These are phyloP conservation scores for Halcyon badia DNA, from an alignment of 2,797 vertebrate species.

Conservation along the genomic window DNA sequence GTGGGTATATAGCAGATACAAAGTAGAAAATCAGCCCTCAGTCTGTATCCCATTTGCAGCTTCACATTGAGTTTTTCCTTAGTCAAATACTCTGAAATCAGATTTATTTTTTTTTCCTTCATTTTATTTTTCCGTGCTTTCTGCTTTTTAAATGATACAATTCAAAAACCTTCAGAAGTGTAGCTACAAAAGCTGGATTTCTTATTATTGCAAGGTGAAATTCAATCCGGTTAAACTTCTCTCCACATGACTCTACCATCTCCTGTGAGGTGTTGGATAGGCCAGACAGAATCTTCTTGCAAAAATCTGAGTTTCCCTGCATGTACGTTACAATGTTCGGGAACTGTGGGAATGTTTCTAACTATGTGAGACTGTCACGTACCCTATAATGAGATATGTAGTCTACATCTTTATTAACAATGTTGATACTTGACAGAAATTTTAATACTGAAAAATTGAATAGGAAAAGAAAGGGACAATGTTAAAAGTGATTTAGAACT, in stretches of 20 bases:
- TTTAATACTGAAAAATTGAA: not conserved
- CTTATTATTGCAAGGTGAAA: not conserved
- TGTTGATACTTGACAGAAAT: not conserved
- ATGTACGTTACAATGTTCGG: accelerated
- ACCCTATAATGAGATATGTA: not conserved
- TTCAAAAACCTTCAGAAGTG: not conserved
- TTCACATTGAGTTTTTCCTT: not conserved
- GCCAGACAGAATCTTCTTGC: not conserved
- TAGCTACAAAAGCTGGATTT: not conserved
- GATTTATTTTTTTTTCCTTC: not conserved
- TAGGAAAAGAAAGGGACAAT: not conserved
- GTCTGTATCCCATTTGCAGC: not conserved
- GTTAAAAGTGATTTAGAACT: not conserved
- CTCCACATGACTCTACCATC: not conserved
- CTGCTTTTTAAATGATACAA: not conserved
- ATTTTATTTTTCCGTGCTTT: not conserved
- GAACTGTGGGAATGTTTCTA: not conserved
- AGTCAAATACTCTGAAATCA: not conserved
- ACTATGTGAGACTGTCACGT: not conserved
- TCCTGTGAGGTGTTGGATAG: not conserved
- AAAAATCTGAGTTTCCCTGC: not conserved
- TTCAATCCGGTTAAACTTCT: not conserved
- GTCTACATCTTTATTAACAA: not conserved
- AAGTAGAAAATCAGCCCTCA: not conserved
- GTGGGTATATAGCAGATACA: not conserved